A percentile compares a stretch with the other conserved stretches of the same genome.
Evolutionary conservation across 2,888 invertebrate species (phyloP).

Genomic region (Melangyna quadrimaculata): DNA sequence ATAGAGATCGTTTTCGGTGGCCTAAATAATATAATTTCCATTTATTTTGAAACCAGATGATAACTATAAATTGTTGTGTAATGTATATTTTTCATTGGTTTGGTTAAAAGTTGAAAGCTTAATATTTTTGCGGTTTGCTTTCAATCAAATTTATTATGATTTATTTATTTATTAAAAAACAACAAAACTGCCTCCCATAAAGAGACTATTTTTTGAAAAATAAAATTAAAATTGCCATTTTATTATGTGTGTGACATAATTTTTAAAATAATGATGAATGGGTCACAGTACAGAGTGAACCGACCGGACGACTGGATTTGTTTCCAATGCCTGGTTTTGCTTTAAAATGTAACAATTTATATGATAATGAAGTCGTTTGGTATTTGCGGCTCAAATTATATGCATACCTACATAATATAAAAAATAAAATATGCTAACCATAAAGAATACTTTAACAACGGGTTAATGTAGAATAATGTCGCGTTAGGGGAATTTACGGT

Average conservation of each 20-base stretch:
- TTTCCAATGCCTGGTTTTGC: slow-evolving; percentile 12
- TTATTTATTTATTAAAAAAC: too few relatives aligned
- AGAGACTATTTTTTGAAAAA: not conserved
- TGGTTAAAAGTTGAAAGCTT: slow-evolving; percentile 46
- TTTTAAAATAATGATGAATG: slow-evolving; percentile 37
- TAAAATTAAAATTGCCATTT: not conserved
- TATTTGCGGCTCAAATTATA: slow-evolving; percentile 44
- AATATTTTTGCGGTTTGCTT: slow-evolving; percentile 56
- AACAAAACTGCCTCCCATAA: not conserved
- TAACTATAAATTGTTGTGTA: too few relatives aligned
- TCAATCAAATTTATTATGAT: slow-evolving; percentile 66
- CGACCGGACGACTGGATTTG: not conserved
- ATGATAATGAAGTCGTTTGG: slow-evolving; percentile 57
- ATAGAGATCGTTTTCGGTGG: too few relatives aligned
- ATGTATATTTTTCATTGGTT: too few relatives aligned
- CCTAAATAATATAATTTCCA: too few relatives aligned
- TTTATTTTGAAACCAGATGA: too few relatives aligned
- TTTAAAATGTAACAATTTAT: slow-evolving; percentile 44
- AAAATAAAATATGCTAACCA: too few relatives aligned
- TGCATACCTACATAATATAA: slow-evolving; percentile 9
- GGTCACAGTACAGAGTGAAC: not conserved
- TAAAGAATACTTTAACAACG: slow-evolving; percentile 51
- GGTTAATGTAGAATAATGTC: slow-evolving; percentile 3
- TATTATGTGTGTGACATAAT: too few relatives aligned
- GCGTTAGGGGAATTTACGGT: slow-evolving; percentile 16